Evolutionary conservation across 2,113 vertebrate species (phyloP).

Genomic region (Meleagris gallopavo): DNA sequence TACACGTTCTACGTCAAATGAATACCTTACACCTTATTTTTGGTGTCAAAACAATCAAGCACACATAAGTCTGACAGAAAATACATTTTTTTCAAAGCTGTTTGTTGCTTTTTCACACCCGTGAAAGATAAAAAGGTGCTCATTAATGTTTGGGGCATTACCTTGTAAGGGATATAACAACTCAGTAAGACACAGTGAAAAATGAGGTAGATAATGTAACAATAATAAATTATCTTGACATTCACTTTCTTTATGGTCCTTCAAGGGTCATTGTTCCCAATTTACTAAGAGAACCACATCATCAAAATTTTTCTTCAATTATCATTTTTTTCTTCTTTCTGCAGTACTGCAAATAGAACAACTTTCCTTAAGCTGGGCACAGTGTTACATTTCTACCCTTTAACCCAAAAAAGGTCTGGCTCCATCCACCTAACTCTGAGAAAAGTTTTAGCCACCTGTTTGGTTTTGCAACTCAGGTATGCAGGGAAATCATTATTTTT

Average conservation of each 20-base stretch:
- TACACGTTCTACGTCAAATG: neutral
- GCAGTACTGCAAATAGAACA: constrained; percentile 74
- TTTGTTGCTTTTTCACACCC: constrained; percentile 33
- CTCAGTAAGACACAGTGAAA: constrained; percentile 80
- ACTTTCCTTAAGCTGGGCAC: constrained; percentile 44
- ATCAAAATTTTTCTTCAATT: constrained; percentile 87
- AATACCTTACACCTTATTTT: neutral
- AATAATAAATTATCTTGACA: constrained; percentile 91
- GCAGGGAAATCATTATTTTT: neutral
- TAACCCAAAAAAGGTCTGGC: neutral
- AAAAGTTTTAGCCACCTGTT: constrained; percentile 27
- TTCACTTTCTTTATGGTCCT: constrained; percentile 87
- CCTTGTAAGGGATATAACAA: constrained; percentile 72
- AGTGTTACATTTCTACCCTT: constrained; percentile 19
- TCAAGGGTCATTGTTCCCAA: constrained; percentile 90
- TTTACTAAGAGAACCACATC: constrained; percentile 87
- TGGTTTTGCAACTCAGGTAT: neutral
- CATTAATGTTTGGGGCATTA: constrained; percentile 76
- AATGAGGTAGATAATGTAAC: constrained; percentile 84
- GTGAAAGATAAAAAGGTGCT: constrained; percentile 42
- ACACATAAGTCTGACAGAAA: neutral
- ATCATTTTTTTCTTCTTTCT: constrained; percentile 76
- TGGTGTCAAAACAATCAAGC: constrained; percentile 1
- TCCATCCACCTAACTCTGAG: neutral
- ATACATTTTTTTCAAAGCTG: neutral